Percentiles rank a stretch among this genome's conserved stretches.
These are phyloP conservation scores for Micrasema minimum DNA, from an alignment of 1,140 invertebrate genomes.

Conservation along the genomic window DNA sequence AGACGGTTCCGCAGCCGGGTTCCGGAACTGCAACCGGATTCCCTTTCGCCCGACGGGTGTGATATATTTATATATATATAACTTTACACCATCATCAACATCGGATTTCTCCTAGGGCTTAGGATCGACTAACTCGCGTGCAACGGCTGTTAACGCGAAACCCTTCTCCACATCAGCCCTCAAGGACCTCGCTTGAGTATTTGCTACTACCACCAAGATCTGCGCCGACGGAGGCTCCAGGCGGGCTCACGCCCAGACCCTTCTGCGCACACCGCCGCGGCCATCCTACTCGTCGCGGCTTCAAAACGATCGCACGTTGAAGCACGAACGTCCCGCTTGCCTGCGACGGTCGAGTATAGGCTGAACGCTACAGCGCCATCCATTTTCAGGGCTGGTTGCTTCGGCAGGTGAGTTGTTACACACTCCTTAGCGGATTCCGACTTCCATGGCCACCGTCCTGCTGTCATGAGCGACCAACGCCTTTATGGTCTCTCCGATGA, in stretches of 20 bases:
- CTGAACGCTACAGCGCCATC: constrained; percentile 84
- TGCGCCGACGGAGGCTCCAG: constrained; percentile 83
- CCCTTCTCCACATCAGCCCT: constrained; percentile 91
- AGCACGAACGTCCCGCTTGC: background rate
- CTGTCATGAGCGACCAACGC: too few species aligned
- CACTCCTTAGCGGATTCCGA: constrained; percentile 89
- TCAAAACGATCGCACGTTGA: constrained; percentile 19
- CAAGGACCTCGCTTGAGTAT: constrained; percentile 86
- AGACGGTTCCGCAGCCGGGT: constrained; percentile 76
- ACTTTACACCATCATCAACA: constrained; percentile 59
- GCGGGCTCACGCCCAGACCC: constrained; percentile 78
- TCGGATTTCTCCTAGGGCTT: constrained; percentile 75
- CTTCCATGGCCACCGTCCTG: constrained; percentile 92
- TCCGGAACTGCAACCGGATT: constrained; percentile 80
- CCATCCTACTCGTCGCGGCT: constrained; percentile 75
- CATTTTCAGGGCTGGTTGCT: constrained; percentile 92
- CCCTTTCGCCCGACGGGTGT: constrained; percentile 73
- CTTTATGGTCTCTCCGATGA: too few species aligned
- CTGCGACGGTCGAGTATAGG: constrained; percentile 69
- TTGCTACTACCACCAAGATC: constrained; percentile 88
- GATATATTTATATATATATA: too few species aligned
- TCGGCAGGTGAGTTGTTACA: constrained; percentile 91
- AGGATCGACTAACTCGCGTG: constrained; percentile 90
- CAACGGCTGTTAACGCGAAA: constrained; percentile 92
- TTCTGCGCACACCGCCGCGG: constrained; percentile 73